Evolutionary conservation across 2,888 invertebrate species (phyloP), one percentile per base, ranked within the genome.

Genomic region (Archips crataeganus): DNA sequence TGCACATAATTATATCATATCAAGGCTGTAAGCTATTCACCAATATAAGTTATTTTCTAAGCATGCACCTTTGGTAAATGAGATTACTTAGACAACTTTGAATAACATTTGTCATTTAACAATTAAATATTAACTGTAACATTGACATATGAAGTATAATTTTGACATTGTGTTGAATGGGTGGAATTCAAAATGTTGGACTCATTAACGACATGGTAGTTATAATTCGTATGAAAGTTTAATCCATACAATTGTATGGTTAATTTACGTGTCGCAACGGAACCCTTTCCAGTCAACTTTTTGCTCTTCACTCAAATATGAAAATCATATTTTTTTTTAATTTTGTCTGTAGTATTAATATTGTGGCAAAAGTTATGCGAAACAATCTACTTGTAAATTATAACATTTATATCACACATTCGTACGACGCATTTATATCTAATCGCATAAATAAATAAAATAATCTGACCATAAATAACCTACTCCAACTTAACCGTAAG

Each of bases 51-150:
- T 62, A 64, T 57, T 47, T 70, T 57, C 32, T 51, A 70, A 71
- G 65, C 67, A 82, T 80, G 85, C 87, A 89, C 84, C 82, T 87
- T 87, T 86, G 85, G 84, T 85, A 85, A 81, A 75, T 62, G 68
- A 74, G 57, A 47, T 34, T 6, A 34, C 47, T 8, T 8, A 6
- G 60, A 36, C 32, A 47, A 32, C 15, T 64, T 63, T 15, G n/a
- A 47, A 59, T 68, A 34, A 49, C 63, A 39, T 73, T 68, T 64
- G 63, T 23, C 62, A 72, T 67, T 45, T 34, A 49, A 62, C 13
- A 13, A 49, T 49, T n/a, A 4, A 13, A 47, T 23, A 23, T 11
- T 59, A 5, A 9, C 15, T 15, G 8, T 23, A 9, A 54, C 15
- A 9, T 23, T 63, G 47, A 47, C 63, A 47, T 32, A 57, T 23